Conservation (phyloP, 2,797 vertebrate genomes). For the Eleutherodactylus coqui region DNA sequence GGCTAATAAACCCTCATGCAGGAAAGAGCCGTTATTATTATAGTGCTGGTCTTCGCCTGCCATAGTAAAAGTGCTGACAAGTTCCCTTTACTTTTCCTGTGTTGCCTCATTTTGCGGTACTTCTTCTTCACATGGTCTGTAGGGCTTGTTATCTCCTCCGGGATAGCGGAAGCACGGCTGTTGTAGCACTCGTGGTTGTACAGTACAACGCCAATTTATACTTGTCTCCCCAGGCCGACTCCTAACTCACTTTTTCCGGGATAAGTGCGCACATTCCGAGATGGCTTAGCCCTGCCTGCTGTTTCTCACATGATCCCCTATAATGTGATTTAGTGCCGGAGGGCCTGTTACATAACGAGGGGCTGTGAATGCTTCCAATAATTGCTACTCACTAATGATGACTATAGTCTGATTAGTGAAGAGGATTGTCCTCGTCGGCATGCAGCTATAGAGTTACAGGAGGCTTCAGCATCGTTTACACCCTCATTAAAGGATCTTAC, state of each 20-base stretch:
- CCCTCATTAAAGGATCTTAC: neutral
- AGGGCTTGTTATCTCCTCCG: neutral
- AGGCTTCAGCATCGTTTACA: neutral
- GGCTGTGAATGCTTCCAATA: neutral
- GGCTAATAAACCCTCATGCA: no score
- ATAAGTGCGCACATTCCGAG: neutral
- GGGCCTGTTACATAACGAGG: neutral
- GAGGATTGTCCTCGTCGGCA: neutral
- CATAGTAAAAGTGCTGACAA: no score
- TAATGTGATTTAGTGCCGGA: slow-evolving; percentile 32
- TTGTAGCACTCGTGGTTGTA: no score
- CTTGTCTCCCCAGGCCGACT: neutral
- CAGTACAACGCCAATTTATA: neutral
- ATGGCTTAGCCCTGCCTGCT: neutral
- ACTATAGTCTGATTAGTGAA: slow-evolving; percentile 9
- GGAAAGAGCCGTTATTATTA: no score
- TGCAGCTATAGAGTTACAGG: neutral
- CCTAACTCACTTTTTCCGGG: neutral
- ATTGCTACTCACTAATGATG: slow-evolving; percentile 13
- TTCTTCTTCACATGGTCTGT: neutral
- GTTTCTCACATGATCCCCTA: slow-evolving; percentile 44
- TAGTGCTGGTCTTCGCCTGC: no score
- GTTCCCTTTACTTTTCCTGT: no score
- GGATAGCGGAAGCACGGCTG: neutral
- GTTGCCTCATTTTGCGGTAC: neutral